phyloP scores from a whole-genome alignment of 2,888 invertebrate species.

The Meloe dianella region DNA sequence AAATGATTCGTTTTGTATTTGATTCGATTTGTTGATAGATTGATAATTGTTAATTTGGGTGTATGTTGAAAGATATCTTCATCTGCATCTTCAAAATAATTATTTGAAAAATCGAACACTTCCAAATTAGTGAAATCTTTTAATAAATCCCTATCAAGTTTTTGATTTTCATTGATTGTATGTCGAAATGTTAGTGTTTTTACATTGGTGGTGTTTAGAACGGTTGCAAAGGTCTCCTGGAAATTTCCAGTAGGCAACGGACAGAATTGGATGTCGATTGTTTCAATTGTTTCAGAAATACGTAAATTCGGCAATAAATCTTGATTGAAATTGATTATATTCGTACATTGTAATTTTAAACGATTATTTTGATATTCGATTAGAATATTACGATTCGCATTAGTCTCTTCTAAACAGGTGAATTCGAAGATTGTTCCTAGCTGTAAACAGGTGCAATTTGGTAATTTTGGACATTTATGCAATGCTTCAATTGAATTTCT shows the following conservation, averaged over 20 bases:
- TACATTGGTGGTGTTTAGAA: not conserved
- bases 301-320: not conserved
- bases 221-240: not conserved
- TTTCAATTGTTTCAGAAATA: not conserved
- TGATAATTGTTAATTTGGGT: not conserved
- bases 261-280: not conserved
- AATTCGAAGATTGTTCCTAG: not conserved
- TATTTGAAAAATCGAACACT: not conserved
- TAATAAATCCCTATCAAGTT: not conserved
- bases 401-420: not conserved
- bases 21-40: not conserved
- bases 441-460: not conserved
- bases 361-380: not conserved
- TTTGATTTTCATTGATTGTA: not conserved
- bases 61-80: conserved; percentile 6
- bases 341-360: not conserved
- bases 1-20: not conserved
- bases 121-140: conserved; percentile 16
- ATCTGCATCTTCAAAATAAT: not conserved
- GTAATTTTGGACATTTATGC: not conserved
- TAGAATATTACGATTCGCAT: not conserved
- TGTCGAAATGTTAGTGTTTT: not conserved
- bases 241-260: not conserved
- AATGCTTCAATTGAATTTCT: not conserved
- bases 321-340: not conserved